phyloP scores from a whole-genome alignment of 2,888 invertebrate species.

The Hyppa rectilinea region DNA sequence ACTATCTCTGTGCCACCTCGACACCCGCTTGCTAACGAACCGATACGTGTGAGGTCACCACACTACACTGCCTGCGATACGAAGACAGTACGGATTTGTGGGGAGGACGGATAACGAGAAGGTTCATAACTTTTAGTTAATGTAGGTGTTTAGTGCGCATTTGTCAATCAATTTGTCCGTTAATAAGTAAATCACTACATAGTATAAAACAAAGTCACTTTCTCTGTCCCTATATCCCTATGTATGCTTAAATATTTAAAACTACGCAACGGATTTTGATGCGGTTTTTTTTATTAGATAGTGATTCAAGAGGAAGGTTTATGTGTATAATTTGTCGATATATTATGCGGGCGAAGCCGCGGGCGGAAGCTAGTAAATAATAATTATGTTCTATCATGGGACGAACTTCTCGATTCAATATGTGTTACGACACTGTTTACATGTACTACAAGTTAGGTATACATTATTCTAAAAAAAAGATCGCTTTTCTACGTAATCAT shows the following conservation, averaged over 20 bases:
- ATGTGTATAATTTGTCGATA: no score
- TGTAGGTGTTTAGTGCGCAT: not conserved
- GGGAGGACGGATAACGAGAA: not conserved
- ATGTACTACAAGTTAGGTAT: no score
- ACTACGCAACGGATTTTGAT: no score
- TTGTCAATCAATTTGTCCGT: not conserved
- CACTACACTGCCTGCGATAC: slow-evolving; percentile 2
- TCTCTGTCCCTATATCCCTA: no score
- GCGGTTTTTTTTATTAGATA: no score
- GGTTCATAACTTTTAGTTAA: not conserved
- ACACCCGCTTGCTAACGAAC: not conserved
- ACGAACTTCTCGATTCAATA: not conserved
- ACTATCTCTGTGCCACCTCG: not conserved
- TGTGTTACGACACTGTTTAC: no score
- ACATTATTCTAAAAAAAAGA: not conserved
- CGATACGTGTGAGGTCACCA: not conserved
- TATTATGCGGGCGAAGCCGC: no score
- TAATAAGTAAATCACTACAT: no score
- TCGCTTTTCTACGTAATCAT: not conserved
- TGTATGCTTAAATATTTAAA: no score
- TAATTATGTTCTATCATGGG: not conserved
- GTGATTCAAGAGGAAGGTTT: no score
- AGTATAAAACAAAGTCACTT: no score
- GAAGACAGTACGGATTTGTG: not conserved
- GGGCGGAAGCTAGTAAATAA: no score